Evolutionary conservation across 2,888 invertebrate genomes (phyloP), one percentile per base, ranked within the genome.

Genomic region (Hypercompe scribonia): DNA sequence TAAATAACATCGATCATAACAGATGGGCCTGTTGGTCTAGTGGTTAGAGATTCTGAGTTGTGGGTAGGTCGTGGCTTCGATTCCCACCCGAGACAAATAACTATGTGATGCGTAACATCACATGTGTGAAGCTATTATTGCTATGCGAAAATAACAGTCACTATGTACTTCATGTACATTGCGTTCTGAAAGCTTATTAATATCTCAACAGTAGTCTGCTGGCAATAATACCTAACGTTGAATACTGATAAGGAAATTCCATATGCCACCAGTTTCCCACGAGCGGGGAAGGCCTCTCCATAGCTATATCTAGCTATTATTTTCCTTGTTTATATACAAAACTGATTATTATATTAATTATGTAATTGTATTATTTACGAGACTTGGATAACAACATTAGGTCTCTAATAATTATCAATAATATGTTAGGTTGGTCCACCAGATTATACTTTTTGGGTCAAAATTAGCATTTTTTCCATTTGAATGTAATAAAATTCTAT

Each of bases 161-260:
- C 4, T 31, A 18, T 31, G 5, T 58, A 31, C 33, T 7, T 33
- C 13, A 36, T 34, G 13, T 33, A 11, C 34, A 34, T 64, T 34
- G 21, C 24, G 24, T 36, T 63, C 8, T 10, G 8, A 64, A 64
- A 34, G 63, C 3, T 34, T 33, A 54, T 18, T n/a, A 39, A 54
- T 34, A n/a, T 67, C 46, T 24, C 11, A 54, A 66, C 61, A 77
- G 54, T 67, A 28, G 33, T 4, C 42, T 54, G 68, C 69, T 33
- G 28, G 34, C 34, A 68, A 72, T 61, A 70, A 54, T 54, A 54
- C 10, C 50, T 54, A 54, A 50, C 72, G 54, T 58, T 54, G 2
- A 31, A 61, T 5, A 15, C 34, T 72, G 78, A 82, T 80, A 82
- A 76, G 39, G 10, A 66, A 50, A 74, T 71, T 64, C 71, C 39